Conservation (phyloP, 2,888 invertebrate species). For the Drosophila histrio region DNA sequence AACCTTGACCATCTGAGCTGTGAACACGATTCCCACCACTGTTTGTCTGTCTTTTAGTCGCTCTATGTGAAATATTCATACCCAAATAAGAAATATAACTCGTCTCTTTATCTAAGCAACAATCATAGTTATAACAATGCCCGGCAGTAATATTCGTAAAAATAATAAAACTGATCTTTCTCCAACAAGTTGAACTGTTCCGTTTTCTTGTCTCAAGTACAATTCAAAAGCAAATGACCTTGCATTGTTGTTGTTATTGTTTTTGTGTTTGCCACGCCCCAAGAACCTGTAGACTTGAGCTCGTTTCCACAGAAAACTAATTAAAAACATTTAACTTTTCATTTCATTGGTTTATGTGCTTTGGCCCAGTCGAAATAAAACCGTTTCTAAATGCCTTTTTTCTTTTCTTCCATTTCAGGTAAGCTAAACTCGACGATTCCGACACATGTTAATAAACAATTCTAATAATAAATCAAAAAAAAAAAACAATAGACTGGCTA, state of each 20-base stretch:
- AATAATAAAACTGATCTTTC: constrained; percentile 32
- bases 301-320: constrained; percentile 9
- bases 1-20: constrained; percentile 49
- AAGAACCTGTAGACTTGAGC: constrained; percentile 27
- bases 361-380: constrained; percentile 27
- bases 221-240: constrained; percentile 31
- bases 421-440: constrained; percentile 12
- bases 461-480: constrained; percentile 36
- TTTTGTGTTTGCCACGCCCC: constrained; percentile 10
- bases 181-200: constrained; percentile 26
- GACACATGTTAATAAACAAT: constrained; percentile 2
- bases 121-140: constrained; percentile 36
- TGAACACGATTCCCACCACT: constrained; percentile 18
- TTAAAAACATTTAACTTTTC: constrained; percentile 30
- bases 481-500: constrained; percentile 1
- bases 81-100: constrained; percentile 15
- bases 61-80: not conserved
- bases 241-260: constrained; percentile 33
- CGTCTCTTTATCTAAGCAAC: constrained; percentile 8
- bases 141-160: constrained; percentile 15
- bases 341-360: constrained; percentile 30
- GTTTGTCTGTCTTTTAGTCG: not conserved
- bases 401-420: constrained; percentile 58
- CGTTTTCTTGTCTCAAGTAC: constrained; percentile 30
- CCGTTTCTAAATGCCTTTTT: constrained; percentile 41